Conservation (phyloP, 2,797 vertebrate species). For the Yasuhikotakia modesta region DNA sequence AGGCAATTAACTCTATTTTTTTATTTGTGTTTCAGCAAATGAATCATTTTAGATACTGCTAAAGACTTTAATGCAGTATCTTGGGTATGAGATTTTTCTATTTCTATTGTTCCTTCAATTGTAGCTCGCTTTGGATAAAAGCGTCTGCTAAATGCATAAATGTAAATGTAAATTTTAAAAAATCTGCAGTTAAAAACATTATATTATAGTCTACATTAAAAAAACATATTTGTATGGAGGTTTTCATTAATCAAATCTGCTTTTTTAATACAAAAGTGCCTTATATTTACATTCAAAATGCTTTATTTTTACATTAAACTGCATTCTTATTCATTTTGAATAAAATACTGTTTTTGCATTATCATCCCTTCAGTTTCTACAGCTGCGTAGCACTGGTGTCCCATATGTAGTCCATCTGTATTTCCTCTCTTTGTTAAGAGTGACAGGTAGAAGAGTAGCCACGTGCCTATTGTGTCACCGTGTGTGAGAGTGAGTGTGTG, state of each 20-base stretch:
- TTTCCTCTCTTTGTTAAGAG: constrained; percentile 52
- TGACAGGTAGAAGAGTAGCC: constrained; percentile 55
- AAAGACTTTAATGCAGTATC: background rate
- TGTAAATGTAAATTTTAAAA: too few species aligned
- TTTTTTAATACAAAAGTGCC: too few species aligned
- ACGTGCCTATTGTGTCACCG: constrained; percentile 55
- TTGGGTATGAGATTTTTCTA: too few species aligned
- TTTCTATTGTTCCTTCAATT: too few species aligned
- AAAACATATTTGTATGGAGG: background rate
- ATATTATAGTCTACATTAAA: background rate
- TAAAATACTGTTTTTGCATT: background rate
- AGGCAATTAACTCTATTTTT: background rate
- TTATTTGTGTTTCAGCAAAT: background rate
- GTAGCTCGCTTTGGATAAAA: too few species aligned
- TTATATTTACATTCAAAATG: background rate
- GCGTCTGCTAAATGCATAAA: too few species aligned
- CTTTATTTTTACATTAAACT: background rate
- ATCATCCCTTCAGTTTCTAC: background rate
- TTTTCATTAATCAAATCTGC: background rate
- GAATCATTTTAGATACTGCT: background rate
- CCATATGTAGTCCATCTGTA: constrained; percentile 38
- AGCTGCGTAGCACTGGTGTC: constrained; percentile 11
- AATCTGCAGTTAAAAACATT: background rate
- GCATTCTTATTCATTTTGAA: constrained; percentile 2
- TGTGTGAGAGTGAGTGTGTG: constrained; percentile 31